Evolutionary conservation across 2,888 invertebrate species (phyloP).

Genomic region (Thymelicus lineola): DNA sequence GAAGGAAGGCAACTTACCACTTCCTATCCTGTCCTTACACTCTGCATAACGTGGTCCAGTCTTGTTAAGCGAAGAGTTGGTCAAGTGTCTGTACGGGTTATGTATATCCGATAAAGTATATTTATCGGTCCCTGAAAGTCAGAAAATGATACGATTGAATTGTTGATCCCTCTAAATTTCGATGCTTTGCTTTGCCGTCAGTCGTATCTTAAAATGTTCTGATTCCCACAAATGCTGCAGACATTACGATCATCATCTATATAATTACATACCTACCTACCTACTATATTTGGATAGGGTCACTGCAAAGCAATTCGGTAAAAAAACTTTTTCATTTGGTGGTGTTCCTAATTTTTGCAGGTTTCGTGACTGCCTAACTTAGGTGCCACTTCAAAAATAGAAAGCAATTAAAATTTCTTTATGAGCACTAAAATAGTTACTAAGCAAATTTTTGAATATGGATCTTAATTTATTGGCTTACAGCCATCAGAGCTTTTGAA

Average conservation of each 20-base stretch:
- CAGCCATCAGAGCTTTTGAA: background rate
- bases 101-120: slow-evolving; percentile 93
- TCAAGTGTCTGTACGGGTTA: slow-evolving; percentile 94
- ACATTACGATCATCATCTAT: too few species aligned
- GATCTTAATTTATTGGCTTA: slow-evolving; percentile 1
- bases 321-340: too few species aligned
- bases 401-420: slow-evolving; percentile 1
- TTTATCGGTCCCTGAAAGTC: slow-evolving; percentile 91
- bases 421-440: background rate
- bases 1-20: slow-evolving; percentile 79
- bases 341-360: too few species aligned
- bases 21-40: slow-evolving; percentile 93
- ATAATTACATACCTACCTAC: too few species aligned
- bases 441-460: background rate
- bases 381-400: slow-evolving; percentile 5
- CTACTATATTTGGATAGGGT: too few species aligned
- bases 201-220: too few species aligned
- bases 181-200: too few species aligned
- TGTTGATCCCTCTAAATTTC: too few species aligned
- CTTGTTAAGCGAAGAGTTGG: slow-evolving; percentile 96
- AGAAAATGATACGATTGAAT: background rate
- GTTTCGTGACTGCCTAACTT: slow-evolving; percentile 2
- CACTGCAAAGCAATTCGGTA: too few species aligned
- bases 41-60: slow-evolving; percentile 92
- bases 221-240: too few species aligned